Percentiles rank a stretch among this genome's conserved stretches.
Evolutionary conservation across 2,113 vertebrate genomes (phyloP).

Genomic region (Pelusios castaneus): DNA sequence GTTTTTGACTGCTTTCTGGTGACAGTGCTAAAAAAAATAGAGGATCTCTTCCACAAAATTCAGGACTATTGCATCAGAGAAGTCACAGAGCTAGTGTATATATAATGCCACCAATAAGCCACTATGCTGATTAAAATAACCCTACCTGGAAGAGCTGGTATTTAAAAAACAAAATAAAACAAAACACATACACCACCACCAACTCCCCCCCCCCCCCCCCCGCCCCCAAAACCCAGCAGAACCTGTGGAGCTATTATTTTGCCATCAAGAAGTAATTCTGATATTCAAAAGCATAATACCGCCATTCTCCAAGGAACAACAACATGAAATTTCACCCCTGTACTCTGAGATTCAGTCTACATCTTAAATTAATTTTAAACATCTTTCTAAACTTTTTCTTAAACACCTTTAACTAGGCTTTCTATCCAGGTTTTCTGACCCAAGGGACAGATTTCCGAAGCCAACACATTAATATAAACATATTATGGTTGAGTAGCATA

Average conservation of each 20-base stretch:
- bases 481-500: slow-evolving; percentile 22
- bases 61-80: background rate
- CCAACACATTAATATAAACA: slow-evolving; percentile 36
- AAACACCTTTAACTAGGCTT: background rate
- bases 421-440: background rate
- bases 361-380: background rate
- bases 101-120: background rate
- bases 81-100: background rate
- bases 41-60: background rate
- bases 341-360: background rate
- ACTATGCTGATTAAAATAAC: background rate
- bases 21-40: background rate
- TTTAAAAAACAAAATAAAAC: background rate
- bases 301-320: background rate
- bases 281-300: background rate
- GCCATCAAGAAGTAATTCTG: background rate
- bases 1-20: too few relatives aligned
- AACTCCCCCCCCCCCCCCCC: too few relatives aligned
- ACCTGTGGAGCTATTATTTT: background rate
- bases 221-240: background rate
- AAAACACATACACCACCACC: background rate
- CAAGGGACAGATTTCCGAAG: background rate
- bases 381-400: background rate
- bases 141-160: background rate
- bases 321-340: background rate